A percentile compares a stretch with the other conserved stretches of the same genome.
Evolutionary conservation across 2,113 vertebrate species (phyloP).

Genomic region (Eretmochelys imbricata): DNA sequence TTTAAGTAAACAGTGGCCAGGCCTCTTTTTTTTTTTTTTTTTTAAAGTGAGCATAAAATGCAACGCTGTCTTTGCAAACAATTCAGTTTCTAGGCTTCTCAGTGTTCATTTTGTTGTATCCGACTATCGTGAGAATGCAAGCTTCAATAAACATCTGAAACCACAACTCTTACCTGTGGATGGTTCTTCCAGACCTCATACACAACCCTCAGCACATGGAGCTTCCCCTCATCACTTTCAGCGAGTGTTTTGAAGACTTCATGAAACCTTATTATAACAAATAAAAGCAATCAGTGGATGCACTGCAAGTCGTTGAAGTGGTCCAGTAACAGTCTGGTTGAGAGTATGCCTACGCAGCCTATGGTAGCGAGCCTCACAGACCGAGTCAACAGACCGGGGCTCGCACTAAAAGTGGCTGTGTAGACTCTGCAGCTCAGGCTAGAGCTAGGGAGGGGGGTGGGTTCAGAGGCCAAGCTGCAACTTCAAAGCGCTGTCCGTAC

Average conservation of each 20-base stretch:
- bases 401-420: neutral
- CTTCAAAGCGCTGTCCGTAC: neutral
- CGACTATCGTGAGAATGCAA: neutral
- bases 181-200: conserved; percentile 97
- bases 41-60: neutral
- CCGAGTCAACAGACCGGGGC: neutral
- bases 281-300: neutral
- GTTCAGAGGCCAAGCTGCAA: neutral
- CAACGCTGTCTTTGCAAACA: neutral
- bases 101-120: neutral
- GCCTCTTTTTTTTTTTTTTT: neutral
- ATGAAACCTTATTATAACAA: conserved; percentile 87
- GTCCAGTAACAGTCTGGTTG: neutral
- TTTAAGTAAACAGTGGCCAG: accelerated
- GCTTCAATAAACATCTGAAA: neutral
- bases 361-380: neutral
- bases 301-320: neutral
- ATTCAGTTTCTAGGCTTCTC: neutral
- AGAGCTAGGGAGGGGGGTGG: no score
- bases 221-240: conserved; percentile 95
- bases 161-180: conserved; percentile 86
- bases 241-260: conserved; percentile 94
- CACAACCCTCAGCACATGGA: conserved; percentile 93
- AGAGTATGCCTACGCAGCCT: neutral
- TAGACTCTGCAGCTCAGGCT: neutral